Evolutionary conservation across 2,113 vertebrate species (phyloP).

Genomic region (Talpa occidentalis): DNA sequence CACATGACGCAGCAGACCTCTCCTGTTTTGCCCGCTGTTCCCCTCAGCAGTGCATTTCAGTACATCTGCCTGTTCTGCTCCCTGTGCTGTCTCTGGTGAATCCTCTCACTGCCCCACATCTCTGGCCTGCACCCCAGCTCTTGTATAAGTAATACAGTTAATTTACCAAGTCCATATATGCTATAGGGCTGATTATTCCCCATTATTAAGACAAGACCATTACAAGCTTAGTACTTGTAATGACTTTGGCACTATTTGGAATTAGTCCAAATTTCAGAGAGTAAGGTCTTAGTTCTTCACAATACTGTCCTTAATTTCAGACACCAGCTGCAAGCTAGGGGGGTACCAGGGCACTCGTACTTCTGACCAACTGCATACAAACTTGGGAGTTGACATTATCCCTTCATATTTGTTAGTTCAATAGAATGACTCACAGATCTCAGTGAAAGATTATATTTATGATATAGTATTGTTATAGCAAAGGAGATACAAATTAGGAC

Average conservation of each 20-base stretch:
- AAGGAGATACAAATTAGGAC: background rate
- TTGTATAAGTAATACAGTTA: background rate
- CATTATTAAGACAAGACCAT: background rate
- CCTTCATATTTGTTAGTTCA: background rate
- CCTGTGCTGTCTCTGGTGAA: no score
- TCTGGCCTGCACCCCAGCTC: no score
- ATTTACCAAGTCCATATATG: background rate
- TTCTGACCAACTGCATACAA: background rate
- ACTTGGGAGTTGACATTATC: background rate
- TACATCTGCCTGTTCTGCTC: no score
- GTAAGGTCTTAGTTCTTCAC: background rate
- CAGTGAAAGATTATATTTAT: background rate
- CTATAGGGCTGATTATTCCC: background rate
- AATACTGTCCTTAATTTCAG: background rate
- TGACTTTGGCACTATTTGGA: background rate
- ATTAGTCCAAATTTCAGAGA: background rate
- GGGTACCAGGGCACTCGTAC: background rate
- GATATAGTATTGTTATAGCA: background rate
- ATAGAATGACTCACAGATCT: background rate
- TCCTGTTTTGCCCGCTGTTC: no score
- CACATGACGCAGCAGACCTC: no score
- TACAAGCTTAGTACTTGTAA: background rate
- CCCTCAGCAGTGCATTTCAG: no score
- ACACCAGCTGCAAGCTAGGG: background rate
- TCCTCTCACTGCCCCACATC: no score